Base-by-base conservation (phyloP, 2,113 vertebrate species). In the Amblyornis subalaris region DNA sequence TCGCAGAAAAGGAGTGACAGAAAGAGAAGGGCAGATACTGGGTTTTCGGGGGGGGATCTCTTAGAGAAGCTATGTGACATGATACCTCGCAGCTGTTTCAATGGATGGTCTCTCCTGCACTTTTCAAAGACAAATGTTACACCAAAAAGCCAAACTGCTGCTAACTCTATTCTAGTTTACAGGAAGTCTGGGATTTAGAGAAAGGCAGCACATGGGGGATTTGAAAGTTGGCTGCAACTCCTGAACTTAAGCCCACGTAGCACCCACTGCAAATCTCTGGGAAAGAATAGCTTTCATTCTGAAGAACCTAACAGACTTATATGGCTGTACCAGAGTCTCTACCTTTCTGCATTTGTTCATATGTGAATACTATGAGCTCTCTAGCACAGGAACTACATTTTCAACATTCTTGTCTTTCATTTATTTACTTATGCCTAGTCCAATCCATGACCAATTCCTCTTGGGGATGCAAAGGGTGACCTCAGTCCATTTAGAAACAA, bases 21-120 rank as follows among this genome's bases (percentile, higher is more conserved):
- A 73, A 85, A 73, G 21, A 16, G 58, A n/a, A 84, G 61, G 40
- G 36, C 55, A 67, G 25, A 47, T 72, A 47, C n/a, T 69, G 78
- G 64, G 33, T 31, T 90, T 45, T 94, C 60, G 85, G 29, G 4
- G 11, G 29, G n/a, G 23, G 5, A 33, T 69, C 71, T 83, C 74
- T 74, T 36, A 62, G 53, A 83, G 64, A 64, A 87, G 31, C 6
- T 71, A 3, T 38, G 89, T 72, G 85, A 94, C 57, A 72, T 57
- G 93, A 69, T 76, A 91, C 10, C 73, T 78, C 87, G 64, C 94
- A 96, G 93, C 91, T 96, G 89, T 96, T 96, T 85, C 81, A 82
- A 40, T 73, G 92, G 60, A 88, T 57, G 38, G 44, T 65, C 66
- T 94, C 54, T 57, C 70, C 33, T 73, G 64, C 55, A 62, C 64